Base-by-base conservation (phyloP, 2,797 vertebrate species). In the Microctenopoma lineatum region DNA sequence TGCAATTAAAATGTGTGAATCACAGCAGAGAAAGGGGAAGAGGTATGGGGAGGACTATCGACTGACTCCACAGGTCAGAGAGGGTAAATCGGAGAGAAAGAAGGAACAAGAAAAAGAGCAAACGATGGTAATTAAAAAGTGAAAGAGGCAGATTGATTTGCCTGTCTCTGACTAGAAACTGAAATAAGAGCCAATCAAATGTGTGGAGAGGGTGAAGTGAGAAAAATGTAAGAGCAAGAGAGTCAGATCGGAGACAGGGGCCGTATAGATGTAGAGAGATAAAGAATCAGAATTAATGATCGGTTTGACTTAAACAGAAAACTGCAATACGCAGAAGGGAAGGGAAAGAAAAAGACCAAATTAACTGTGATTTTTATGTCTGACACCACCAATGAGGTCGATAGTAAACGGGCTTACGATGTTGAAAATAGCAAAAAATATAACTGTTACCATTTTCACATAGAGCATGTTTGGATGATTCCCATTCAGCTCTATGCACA, bases 1-100 rank as follows among this genome's bases (percentile, higher is more conserved):
- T 75, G 83, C 75, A 89, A 89, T 92, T 86, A 87, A 86, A 88
- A 85, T 39, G 65, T 84, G 80, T 56, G 79, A 89, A 81, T 84
- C 56, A 73, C 79, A 76, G 65, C 46, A 34, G 75, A 69, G 54
- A 54, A 47, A 60, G 47, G 18, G 15, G 26, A 21, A 51, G 63
- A 52, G 76, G 75, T 60, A 56, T 15, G 14, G 65, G 38, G 59
- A 56, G 75, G 1, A 44, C 69, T 72, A 87, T n/a, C 61, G 79
- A 80, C 77, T 71, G 45, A 87, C 76, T 84, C 70, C 63, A 69
- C 69, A 71, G 80, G 87, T 84, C 80, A 79, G 64, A 79, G 59
- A 70, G 84, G 81, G 58, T 62, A 80, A 86, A 76, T 85, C 72
- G 51, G 26, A 83, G 44, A 81, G 79, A 86, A 81, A 85, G 71